Evolutionary conservation across 53 echinoderm and acorn worm genomes (phyloP).

Genomic region (Echinometra lucunter): DNA sequence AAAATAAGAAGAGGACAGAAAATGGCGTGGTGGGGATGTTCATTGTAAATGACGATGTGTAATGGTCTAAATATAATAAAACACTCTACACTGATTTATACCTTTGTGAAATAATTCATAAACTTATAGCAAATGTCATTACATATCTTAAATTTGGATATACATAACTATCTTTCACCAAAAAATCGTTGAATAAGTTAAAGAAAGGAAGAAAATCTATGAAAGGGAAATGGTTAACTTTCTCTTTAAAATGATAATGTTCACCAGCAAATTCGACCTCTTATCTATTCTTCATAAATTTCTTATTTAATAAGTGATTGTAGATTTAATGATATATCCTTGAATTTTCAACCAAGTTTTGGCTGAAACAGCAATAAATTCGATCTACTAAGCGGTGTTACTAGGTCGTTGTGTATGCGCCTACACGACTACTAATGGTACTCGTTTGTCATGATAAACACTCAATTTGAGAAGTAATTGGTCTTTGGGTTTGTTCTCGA

Average conservation of each 20-base stretch:
- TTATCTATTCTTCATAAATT: background rate
- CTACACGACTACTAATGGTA: background rate
- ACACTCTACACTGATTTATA: background rate
- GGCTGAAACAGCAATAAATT: background rate
- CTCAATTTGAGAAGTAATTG: constrained; percentile 4
- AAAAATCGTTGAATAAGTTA: background rate
- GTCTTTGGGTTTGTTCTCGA: background rate
- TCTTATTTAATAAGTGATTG: background rate
- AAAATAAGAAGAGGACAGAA: background rate
- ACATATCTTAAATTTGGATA: too few relatives aligned
- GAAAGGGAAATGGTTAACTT: background rate
- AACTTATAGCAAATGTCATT: too few relatives aligned
- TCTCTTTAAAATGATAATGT: background rate
- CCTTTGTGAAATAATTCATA: too few relatives aligned
- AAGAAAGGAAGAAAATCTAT: background rate
- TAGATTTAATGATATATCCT: background rate
- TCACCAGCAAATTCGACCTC: background rate
- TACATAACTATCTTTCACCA: background rate
- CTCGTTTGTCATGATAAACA: constrained; percentile 6
- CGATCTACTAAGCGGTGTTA: constrained; percentile 24
- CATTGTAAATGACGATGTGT: too few relatives aligned
- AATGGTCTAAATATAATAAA: background rate
- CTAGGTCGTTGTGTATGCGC: background rate
- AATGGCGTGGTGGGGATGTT: background rate
- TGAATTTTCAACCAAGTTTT: background rate